Conservation (phyloP, 2,888 invertebrate species). For the Podabrus alpinus region DNA sequence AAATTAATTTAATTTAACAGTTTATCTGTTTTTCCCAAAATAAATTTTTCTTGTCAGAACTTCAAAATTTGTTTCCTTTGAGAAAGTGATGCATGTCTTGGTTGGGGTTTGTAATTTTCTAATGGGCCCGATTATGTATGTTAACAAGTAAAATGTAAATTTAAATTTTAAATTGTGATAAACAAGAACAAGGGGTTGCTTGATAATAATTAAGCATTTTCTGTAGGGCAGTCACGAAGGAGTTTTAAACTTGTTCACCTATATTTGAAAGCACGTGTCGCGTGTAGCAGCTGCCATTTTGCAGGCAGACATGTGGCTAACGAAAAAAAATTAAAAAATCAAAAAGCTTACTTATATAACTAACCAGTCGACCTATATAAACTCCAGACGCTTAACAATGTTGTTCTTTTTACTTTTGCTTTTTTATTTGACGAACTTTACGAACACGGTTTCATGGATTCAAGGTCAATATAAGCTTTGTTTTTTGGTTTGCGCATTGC, state of each 20-base stretch:
- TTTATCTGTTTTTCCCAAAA: neutral
- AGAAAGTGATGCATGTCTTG: neutral
- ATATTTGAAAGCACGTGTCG: constrained; percentile 46
- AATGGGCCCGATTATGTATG: neutral
- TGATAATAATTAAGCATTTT: constrained; percentile 25
- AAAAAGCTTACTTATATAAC: constrained; percentile 40
- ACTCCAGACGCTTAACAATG: constrained; percentile 55
- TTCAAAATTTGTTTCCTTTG: neutral
- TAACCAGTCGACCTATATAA: constrained; percentile 51
- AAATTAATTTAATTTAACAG: neutral
- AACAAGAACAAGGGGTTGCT: constrained; percentile 19
- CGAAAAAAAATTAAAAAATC: constrained; percentile 28
- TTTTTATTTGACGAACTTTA: constrained; percentile 41
- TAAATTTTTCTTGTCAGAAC: neutral
- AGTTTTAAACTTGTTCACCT: constrained; percentile 43
- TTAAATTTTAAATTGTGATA: constrained; percentile 14
- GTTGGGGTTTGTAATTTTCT: neutral
- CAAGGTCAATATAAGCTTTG: constrained; percentile 43
- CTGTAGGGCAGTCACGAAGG: constrained; percentile 37
- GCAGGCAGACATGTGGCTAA: constrained; percentile 37
- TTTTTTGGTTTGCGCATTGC: constrained; percentile 9
- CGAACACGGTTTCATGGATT: constrained; percentile 37
- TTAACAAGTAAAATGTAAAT: constrained; percentile 16
- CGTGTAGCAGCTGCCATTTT: constrained; percentile 52
- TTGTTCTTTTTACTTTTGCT: constrained; percentile 33